A percentile compares a stretch with the other conserved stretches of the same genome.
Evolutionary conservation across 2,113 vertebrate species (phyloP).

Genomic region (Oreochromis spilurus): DNA sequence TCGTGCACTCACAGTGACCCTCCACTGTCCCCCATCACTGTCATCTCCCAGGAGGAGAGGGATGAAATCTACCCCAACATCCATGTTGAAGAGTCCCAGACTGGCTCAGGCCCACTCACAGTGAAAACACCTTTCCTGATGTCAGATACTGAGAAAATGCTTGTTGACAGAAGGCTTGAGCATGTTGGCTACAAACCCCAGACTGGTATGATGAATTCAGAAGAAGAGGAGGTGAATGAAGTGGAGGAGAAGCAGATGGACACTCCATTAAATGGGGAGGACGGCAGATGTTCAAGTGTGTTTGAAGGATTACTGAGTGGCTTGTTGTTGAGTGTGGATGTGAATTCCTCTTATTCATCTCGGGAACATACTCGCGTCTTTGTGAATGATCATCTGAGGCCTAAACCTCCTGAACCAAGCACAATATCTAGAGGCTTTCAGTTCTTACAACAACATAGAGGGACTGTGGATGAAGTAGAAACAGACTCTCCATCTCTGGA

Average conservation of each 20-base stretch:
- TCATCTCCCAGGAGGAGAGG: constrained; percentile 30
- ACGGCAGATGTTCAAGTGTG: background rate
- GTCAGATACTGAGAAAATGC: background rate
- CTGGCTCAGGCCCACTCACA: background rate
- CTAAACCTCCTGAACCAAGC: background rate
- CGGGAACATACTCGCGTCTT: background rate
- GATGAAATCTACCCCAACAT: constrained; percentile 37
- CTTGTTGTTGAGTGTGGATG: constrained; percentile 15
- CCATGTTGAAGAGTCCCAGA: background rate
- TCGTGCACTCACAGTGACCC: constrained; percentile 52
- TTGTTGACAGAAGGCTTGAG: background rate
- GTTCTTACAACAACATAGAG: background rate
- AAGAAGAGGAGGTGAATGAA: constrained; percentile 3
- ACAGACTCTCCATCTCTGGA: background rate
- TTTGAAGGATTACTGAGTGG: constrained; percentile 1
- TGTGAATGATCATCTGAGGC: background rate
- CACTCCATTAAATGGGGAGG: background rate
- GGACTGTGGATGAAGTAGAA: background rate
- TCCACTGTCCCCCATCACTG: constrained; percentile 62
- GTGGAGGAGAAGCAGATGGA: background rate
- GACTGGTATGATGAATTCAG: background rate
- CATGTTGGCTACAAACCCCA: constrained; percentile 61
- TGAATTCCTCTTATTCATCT: background rate
- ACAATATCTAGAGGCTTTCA: background rate
- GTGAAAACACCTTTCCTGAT: background rate